Evolutionary conservation across 2,888 invertebrate species (phyloP).

Genomic region (Leptinotarsa peninsularis): DNA sequence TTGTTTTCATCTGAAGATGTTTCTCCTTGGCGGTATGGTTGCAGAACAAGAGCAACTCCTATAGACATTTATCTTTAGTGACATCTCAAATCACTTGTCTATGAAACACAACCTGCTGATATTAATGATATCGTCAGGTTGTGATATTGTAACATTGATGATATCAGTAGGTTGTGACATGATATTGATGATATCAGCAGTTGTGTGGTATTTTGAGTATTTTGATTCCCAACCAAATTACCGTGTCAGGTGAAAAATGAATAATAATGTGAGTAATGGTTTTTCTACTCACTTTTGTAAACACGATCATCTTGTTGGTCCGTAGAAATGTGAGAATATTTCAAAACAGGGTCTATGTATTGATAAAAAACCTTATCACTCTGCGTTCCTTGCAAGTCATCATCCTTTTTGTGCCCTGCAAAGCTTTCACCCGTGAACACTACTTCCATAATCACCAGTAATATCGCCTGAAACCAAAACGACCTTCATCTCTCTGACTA

Average conservation of each 20-base stretch:
- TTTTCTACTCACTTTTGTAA: not conserved
- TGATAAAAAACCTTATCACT: conserved; percentile 37
- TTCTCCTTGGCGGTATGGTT: too few relatives aligned
- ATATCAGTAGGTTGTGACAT: too few relatives aligned
- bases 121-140: too few relatives aligned
- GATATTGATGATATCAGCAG: too few relatives aligned
- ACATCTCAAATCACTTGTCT: too few relatives aligned
- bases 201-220: too few relatives aligned
- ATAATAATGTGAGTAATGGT: too few relatives aligned
- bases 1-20: too few relatives aligned
- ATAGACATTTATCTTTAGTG: too few relatives aligned
- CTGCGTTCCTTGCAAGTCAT: conserved; percentile 31
- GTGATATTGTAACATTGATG: too few relatives aligned
- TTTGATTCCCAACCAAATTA: not conserved
- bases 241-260: not conserved
- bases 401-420: not conserved
- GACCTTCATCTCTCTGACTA: not conserved
- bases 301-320: not conserved
- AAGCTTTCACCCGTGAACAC: not conserved
- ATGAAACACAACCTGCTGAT: too few relatives aligned
- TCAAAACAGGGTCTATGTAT: conserved; percentile 36
- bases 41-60: too few relatives aligned
- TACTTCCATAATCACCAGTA: conserved; percentile 1
- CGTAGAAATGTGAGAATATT: not conserved
- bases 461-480: not conserved